Percentiles rank a stretch among this genome's conserved stretches.
Evolutionary conservation across 2,113 vertebrate genomes (phyloP).

Genomic region (Atlantisia rogersi): DNA sequence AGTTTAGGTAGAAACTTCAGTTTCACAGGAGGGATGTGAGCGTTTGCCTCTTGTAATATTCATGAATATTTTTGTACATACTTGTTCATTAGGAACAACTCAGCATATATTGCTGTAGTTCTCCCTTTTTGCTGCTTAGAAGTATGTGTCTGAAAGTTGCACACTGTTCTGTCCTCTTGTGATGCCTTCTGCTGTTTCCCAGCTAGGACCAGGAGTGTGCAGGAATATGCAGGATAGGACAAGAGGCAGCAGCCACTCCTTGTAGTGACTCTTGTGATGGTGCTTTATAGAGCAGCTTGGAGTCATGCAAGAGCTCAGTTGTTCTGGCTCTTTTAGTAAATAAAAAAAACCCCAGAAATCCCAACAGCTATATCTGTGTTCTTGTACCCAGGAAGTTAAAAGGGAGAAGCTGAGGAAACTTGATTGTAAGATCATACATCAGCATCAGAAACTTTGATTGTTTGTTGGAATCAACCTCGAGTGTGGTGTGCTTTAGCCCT

Average conservation of each 20-base stretch:
- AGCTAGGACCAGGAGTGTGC: background rate
- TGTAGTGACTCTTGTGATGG: background rate
- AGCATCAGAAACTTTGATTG: background rate
- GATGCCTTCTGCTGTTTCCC: background rate
- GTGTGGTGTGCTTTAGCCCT: too few relatives aligned
- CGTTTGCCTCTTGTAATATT: background rate
- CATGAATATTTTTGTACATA: too few relatives aligned
- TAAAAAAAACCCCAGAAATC: background rate
- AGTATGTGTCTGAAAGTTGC: background rate
- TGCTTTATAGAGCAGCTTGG: background rate
- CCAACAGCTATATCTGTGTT: background rate
- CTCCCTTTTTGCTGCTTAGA: background rate
- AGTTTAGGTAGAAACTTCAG: background rate
- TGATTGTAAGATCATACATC: background rate
- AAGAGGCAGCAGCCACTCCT: background rate
- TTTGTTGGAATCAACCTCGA: background rate
- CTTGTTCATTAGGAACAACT: background rate
- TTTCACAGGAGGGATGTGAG: background rate
- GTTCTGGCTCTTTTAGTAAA: background rate
- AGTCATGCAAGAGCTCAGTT: background rate
- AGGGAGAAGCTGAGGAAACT: background rate
- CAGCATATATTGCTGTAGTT: background rate
- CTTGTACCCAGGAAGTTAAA: background rate
- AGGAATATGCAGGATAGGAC: background rate
- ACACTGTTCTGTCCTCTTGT: accelerated